Conservation (phyloP, 2,797 vertebrate genomes). For the Melanotaenia pygmaea region DNA sequence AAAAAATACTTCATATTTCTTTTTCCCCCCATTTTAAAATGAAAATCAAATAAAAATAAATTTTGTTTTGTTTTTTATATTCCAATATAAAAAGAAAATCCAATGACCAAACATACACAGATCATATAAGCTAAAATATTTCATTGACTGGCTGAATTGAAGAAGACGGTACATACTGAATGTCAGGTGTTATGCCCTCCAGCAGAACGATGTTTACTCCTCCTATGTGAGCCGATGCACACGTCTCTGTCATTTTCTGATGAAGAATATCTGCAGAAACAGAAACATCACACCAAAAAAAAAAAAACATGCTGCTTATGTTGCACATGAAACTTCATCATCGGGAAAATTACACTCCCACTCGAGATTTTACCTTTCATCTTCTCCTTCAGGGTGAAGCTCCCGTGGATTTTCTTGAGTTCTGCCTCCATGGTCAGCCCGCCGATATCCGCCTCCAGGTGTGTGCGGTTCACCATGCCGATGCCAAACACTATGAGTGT, state of each 20-base stretch:
- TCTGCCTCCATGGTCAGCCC: conserved; percentile 98
- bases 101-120: too few species aligned
- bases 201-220: conserved; percentile 97
- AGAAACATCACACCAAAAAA: background rate
- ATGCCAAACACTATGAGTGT: conserved; percentile 97
- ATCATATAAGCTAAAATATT: too few species aligned
- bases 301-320: background rate
- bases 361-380: conserved; percentile 89
- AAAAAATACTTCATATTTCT: too few species aligned
- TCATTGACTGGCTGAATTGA: background rate
- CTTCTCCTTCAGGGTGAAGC: conserved; percentile 97
- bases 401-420: conserved; percentile 97
- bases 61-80: too few species aligned
- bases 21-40: too few species aligned
- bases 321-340: background rate
- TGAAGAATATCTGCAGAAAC: conserved; percentile 91
- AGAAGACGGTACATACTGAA: conserved; percentile 88
- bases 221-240: conserved; percentile 97
- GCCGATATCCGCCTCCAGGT: conserved; percentile 97
- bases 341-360: background rate
- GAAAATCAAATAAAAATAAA: too few species aligned
- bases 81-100: too few species aligned
- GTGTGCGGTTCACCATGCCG: conserved; percentile 97
- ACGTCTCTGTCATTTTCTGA: conserved; percentile 99
- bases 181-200: conserved; percentile 97